phyloP scores from a whole-genome alignment of 2,113 vertebrate genomes.

The Mus musculus region DNA sequence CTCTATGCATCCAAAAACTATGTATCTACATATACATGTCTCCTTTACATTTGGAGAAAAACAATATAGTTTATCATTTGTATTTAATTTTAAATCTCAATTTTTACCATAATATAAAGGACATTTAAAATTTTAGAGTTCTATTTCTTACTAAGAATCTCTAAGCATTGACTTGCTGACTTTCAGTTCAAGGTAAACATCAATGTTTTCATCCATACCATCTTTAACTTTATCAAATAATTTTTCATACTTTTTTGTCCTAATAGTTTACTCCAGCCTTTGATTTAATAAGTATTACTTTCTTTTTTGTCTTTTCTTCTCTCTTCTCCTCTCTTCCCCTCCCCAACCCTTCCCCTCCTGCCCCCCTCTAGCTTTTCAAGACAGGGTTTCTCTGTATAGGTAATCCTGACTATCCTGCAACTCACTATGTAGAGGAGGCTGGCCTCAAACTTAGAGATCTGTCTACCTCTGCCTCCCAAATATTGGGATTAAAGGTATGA shows the following conservation, averaged over 20 bases:
- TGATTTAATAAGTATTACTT: background rate
- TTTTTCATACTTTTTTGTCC: conserved; percentile 5
- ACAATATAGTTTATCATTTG: background rate
- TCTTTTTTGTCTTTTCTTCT: background rate
- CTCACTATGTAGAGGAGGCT: no score
- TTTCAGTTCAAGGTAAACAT: conserved; percentile 40
- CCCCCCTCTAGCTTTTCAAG: no score
- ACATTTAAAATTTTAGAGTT: background rate
- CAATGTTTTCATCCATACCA: background rate
- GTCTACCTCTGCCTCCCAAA: no score
- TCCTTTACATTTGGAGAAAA: background rate
- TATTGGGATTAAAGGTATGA: no score
- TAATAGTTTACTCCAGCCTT: background rate
- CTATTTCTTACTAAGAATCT: background rate
- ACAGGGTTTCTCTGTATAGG: no score
- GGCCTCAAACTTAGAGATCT: no score
- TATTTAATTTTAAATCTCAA: conserved; percentile 29
- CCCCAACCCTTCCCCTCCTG: no score
- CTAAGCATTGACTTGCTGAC: conserved; percentile 45
- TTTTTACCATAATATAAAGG: conserved; percentile 33
- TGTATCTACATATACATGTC: background rate
- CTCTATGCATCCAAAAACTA: background rate
- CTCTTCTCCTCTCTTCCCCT: no score
- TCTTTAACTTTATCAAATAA: conserved; percentile 7
- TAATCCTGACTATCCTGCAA: no score